Percentiles rank a stretch among this genome's conserved stretches.
phyloP scores from a whole-genome alignment of 2,888 invertebrate species.

The Phoronis australis region DNA sequence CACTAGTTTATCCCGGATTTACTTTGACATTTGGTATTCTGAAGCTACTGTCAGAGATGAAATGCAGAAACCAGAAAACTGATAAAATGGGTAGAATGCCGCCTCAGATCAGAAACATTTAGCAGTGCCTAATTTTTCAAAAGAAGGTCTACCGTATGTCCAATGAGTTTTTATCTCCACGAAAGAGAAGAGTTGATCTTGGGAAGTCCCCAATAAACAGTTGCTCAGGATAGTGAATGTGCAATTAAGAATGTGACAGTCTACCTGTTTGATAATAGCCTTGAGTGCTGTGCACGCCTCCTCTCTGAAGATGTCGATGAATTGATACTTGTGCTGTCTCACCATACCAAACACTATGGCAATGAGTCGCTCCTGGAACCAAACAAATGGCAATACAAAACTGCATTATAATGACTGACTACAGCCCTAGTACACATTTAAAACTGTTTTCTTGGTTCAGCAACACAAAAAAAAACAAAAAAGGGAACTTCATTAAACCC shows the following conservation, averaged over 20 bases:
- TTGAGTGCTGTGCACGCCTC: slow-evolving; percentile 86
- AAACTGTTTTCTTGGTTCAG: neutral
- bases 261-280: slow-evolving; percentile 76
- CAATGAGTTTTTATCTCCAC: too few species aligned
- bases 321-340: slow-evolving; percentile 75
- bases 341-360: slow-evolving; percentile 86
- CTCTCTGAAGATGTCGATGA: slow-evolving; percentile 66
- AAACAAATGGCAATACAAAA: slow-evolving; percentile 2
- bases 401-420: neutral
- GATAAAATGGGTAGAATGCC: too few species aligned
- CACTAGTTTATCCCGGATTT: too few species aligned
- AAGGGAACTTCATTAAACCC: neutral
- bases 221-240: too few species aligned
- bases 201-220: too few species aligned
- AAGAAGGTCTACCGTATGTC: too few species aligned
- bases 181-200: too few species aligned
- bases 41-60: too few species aligned
- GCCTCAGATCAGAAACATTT: too few species aligned
- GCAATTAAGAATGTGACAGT: slow-evolving; percentile 1
- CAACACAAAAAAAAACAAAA: neutral
- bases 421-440: neutral
- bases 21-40: too few species aligned
- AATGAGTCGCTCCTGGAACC: slow-evolving; percentile 71
- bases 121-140: too few species aligned
- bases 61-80: too few species aligned